A percentile compares a stretch with the other conserved stretches of the same genome.
phyloP scores from a whole-genome alignment of 2,888 invertebrate species.

The Dimorphilus gyrociliatus region DNA sequence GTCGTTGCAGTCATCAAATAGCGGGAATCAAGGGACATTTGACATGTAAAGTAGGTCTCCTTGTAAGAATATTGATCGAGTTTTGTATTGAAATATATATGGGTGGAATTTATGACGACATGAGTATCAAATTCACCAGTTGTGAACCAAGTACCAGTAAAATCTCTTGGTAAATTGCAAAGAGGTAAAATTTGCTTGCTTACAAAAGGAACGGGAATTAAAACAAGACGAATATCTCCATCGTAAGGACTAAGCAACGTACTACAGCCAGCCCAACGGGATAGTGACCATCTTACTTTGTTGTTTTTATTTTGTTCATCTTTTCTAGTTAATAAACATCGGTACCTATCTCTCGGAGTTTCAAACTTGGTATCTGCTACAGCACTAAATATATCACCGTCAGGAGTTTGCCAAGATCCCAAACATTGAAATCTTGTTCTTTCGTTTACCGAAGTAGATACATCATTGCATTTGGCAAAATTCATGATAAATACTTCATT shows the following conservation, averaged over 20 bases:
- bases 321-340: slow-evolving; percentile 53
- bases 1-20: slow-evolving; percentile 91
- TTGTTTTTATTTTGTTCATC: slow-evolving; percentile 31
- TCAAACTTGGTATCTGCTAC: slow-evolving; percentile 93
- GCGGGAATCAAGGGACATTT: slow-evolving; percentile 71
- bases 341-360: slow-evolving; percentile 77
- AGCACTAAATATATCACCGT: slow-evolving; percentile 74
- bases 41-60: slow-evolving; percentile 78
- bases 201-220: slow-evolving; percentile 12
- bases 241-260: slow-evolving; percentile 79
- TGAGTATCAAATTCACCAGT: slow-evolving; percentile 92
- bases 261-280: slow-evolving; percentile 62
- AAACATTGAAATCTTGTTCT: slow-evolving; percentile 33
- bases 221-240: slow-evolving; percentile 42
- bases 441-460: slow-evolving; percentile 20
- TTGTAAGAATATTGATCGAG: slow-evolving; percentile 58
- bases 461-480: slow-evolving; percentile 56
- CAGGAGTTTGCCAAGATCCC: slow-evolving; percentile 30
- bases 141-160: slow-evolving; percentile 86
- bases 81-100: slow-evolving; percentile 84
- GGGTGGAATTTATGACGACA: slow-evolving; percentile 67
- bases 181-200: slow-evolving; percentile 51
- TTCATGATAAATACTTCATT: slow-evolving; percentile 92
- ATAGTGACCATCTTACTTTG: slow-evolving; percentile 29
- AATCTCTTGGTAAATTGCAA: slow-evolving; percentile 79